Evolutionary conservation across 1,140 invertebrate species (phyloP), one percentile per base, ranked within the genome.

Genomic region (Eufriesea mexicana): DNA sequence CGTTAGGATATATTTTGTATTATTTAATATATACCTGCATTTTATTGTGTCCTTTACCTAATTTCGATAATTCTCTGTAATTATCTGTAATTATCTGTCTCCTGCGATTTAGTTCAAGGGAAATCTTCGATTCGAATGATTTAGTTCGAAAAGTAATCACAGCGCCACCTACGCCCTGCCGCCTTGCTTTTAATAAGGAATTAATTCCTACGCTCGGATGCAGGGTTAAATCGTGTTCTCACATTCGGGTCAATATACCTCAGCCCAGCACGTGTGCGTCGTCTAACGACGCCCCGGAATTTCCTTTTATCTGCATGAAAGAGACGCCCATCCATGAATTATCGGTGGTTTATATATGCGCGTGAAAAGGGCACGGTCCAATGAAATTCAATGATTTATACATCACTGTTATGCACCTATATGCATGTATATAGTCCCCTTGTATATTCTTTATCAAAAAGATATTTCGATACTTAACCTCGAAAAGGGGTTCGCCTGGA

Each of bases 401-500:
- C 35, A 7, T 54, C 54, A 54, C 0, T n/a, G 8, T 57, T 57
- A 8, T 57, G 23, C 14, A 2, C 23, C 8, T 23, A 23, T 9
- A 18, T 57, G 23, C 20, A 9, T 57, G 0, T 9, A 9, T 16
- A 16, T 57, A 18, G 12, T 12, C 5, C 5, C 14, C 1, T 18
- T 5, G 35, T 35, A 4, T 35, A 35, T 4, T 4, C 35, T 35
- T 35, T 35, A 20, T 20, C 54, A 6, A 55, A 55, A 55, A 20
- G 18, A 20, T 55, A 18, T 55, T 9, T 10, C 2, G 57, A 59
- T 59, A 59, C 10, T 2, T 59, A 59, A 59, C 23, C 57, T 25
- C 7, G 8, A 2, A 25, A 2, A 0, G 2, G 9, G 5, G n/a
- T n/a, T 10, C 10, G 7, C 9, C 2, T 25, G 6, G 23, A n/a